These are phyloP conservation scores for Raillietiella orientalis DNA, from an alignment of 2,888 invertebrate genomes.

Conservation along the genomic window DNA sequence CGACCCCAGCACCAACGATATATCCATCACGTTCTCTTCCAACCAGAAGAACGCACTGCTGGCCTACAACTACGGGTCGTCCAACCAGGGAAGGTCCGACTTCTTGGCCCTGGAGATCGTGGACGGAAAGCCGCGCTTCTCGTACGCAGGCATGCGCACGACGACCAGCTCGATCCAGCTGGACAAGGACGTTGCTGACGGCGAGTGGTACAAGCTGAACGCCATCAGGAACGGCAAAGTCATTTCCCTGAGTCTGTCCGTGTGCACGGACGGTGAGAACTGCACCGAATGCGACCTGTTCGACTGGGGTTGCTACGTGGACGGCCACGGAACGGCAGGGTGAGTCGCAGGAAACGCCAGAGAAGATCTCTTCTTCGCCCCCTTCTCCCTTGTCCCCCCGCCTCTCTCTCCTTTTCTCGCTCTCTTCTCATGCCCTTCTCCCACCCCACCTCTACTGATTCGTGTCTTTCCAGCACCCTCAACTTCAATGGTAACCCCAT, in stretches of 20 bases:
- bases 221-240: constrained; percentile 67
- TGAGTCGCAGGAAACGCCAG: constrained; percentile 24
- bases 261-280: constrained; percentile 49
- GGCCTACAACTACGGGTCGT: constrained; percentile 66
- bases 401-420: too few relatives aligned
- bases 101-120: constrained; percentile 71
- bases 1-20: constrained; percentile 61
- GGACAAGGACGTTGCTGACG: constrained; percentile 36
- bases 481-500: constrained; percentile 68
- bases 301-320: constrained; percentile 44
- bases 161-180: constrained; percentile 49
- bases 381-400: too few relatives aligned
- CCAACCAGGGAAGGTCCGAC: constrained; percentile 58
- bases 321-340: constrained; percentile 62
- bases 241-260: constrained; percentile 43
- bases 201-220: constrained; percentile 66
- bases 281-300: constrained; percentile 60
- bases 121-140: constrained; percentile 49
- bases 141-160: constrained; percentile 59
- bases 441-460: too few relatives aligned
- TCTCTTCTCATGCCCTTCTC: too few relatives aligned
- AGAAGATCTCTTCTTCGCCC: too few relatives aligned
- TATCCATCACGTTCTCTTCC: constrained; percentile 64
- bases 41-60: constrained; percentile 51
- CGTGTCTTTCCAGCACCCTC: constrained; percentile 39